Base-by-base conservation (phyloP, 2,888 invertebrate species). In the Phragmatobia fuliginosa region DNA sequence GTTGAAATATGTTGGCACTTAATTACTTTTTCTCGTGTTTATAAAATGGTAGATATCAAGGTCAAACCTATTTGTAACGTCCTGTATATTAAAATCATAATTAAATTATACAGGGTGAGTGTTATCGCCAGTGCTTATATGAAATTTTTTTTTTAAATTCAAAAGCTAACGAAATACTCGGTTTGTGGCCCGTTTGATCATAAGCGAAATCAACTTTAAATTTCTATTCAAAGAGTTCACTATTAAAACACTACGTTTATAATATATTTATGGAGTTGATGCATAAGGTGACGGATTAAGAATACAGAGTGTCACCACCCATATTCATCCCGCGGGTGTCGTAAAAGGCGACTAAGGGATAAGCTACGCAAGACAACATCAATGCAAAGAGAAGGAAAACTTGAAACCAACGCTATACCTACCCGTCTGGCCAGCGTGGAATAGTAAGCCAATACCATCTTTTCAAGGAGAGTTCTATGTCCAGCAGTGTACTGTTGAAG, bases 21-120 rank as follows among this genome's bases (percentile, higher is more conserved):
- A 21, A 66, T 72, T 64, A 61, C 56, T 62, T 62, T 62, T 64
- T 61, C 67, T 62, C 52, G 45, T n/a, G 25, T 60, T 60, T 33
- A 28, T 49, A 36, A 33, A 61, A 60, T 61, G 28, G 18, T 52
- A 18, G 16, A 16, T 56, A 16, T 45, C 58, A 31, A 65, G 65
- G 58, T 65, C 58, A 28, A 28, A 16, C 56, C 56, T 56, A 41
- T 62, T 62, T 62, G 21, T 31, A 62, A 31, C 28, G 36, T 4
- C 14, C 28, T 58, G 65, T 56, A 65, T 36, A 18, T 5, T 4
- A 38, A 36, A 58, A 4, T 38, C 31, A 36, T 58, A 56, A 62
- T 8, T 41, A 28, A 61, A 38, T 49, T 62, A 62, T 62, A 62
- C 21, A 62, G 38, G 18, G 10, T 28, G 41, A 28, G 18, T 62